Base-by-base conservation (phyloP, 2,797 vertebrate species). In the Rhinophrynus dorsalis region DNA sequence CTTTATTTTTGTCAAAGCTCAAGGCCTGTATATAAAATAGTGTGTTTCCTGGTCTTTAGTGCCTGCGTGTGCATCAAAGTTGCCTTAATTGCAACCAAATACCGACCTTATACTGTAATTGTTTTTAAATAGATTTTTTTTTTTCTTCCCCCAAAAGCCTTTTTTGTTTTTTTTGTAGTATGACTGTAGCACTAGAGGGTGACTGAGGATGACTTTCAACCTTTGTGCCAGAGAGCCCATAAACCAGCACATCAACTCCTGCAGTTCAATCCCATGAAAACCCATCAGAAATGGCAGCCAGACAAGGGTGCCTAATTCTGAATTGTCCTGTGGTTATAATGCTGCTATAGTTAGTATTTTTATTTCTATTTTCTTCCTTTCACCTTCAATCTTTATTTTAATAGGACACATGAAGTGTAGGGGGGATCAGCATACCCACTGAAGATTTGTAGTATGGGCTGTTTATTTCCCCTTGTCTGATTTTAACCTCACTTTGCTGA, bases 101-200 rank as follows among this genome's bases (percentile, higher is more conserved):
- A 38, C 30, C 29, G 52, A 50, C 59, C 51, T 42, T 15, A 56
- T 56, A 37, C 42, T 61, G 51, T 55, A 2, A 3, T 33, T n/a
- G 5, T 27, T 51, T 51, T 51, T 51, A 68, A 80, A 77, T 59
- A 65, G 79, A 77, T 75, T 82, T 77, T 80, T 30, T 35, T 56
- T 61, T 37, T 66, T 58, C 59, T 38, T 27, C 37, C 12, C 26
- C 62, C 76, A 72, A 67, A 78, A 78, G 54, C 45, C 3, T 70
- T 74, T 78, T 74, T 74, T 77, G 50, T 58, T 48, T 37, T 75
- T 54, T 27, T 29, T 35, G 61, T 17, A 20, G n/a, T 32, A 11
- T 17, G 51, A 15, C 17, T 20, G 29, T 8, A 29, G 17, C 29
- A 33, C 29, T 48, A 33, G 17, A 12, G 9, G 23, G 55, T 3